phyloP scores from a whole-genome alignment of 2,888 invertebrate genomes.

The Anticlea derivata region DNA sequence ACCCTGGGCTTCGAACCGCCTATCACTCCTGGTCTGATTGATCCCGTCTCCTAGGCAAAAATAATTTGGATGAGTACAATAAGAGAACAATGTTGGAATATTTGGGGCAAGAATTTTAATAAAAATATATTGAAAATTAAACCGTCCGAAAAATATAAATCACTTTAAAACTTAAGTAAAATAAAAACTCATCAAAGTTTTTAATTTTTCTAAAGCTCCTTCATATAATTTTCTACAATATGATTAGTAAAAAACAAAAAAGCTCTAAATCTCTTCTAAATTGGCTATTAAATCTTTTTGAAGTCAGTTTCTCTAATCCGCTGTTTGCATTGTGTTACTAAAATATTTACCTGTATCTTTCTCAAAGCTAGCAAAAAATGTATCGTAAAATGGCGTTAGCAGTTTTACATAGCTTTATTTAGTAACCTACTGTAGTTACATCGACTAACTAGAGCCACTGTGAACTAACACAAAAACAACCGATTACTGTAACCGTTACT shows the following conservation, averaged over 20 bases:
- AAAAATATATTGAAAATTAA: too few relatives aligned
- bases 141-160: too few relatives aligned
- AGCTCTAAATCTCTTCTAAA: neutral
- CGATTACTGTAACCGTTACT: too few relatives aligned
- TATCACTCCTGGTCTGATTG: constrained; percentile 96
- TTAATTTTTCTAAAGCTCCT: too few relatives aligned
- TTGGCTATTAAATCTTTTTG: constrained; percentile 9
- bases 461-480: too few relatives aligned
- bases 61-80: constrained; percentile 24
- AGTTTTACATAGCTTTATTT: too few relatives aligned
- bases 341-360: constrained; percentile 3
- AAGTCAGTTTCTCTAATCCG: constrained; percentile 5
- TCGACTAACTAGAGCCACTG: too few relatives aligned
- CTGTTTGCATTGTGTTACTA: constrained; percentile 11
- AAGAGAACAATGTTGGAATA: neutral
- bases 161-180: too few relatives aligned
- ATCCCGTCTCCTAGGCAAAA: constrained; percentile 92
- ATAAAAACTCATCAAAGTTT: constrained; percentile 2
- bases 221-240: neutral
- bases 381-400: neutral
- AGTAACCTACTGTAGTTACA: too few relatives aligned
- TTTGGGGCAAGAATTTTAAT: too few relatives aligned
- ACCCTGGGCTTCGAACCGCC: constrained; percentile 97
- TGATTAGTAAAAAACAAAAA: neutral
- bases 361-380: constrained; percentile 3